These are phyloP conservation scores for Eupsilia transversa DNA, from an alignment of 2,888 invertebrate genomes.

Conservation along the genomic window DNA sequence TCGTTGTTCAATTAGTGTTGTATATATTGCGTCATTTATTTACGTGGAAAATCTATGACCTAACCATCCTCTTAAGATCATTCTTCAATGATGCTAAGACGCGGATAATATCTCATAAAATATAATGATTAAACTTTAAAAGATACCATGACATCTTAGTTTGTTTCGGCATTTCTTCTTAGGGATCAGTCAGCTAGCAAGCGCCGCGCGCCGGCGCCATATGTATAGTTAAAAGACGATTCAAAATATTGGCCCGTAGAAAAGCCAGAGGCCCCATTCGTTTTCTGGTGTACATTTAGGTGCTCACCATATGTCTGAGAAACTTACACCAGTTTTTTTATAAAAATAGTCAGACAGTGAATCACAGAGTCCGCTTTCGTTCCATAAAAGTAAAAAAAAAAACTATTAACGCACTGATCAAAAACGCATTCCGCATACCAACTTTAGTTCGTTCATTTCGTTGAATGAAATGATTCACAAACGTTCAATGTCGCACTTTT, in stretches of 20 bases:
- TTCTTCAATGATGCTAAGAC: neutral
- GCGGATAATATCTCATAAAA: too few relatives aligned
- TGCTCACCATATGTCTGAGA: slow-evolving; percentile 8
- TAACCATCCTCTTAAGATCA: neutral
- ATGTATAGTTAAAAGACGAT: too few relatives aligned
- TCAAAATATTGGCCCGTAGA: too few relatives aligned
- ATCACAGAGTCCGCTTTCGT: slow-evolving; percentile 52
- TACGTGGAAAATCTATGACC: neutral
- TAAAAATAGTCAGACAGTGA: slow-evolving; percentile 58
- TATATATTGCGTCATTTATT: neutral
- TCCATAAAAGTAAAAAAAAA: slow-evolving; percentile 35
- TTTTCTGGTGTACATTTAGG: neutral
- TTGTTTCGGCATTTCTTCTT: too few relatives aligned
- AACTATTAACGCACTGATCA: slow-evolving; percentile 57
- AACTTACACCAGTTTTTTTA: slow-evolving; percentile 20
- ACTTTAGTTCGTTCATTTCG: slow-evolving; percentile 55
- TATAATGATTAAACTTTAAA: too few relatives aligned
- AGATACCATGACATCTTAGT: too few relatives aligned
- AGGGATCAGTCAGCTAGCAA: too few relatives aligned
- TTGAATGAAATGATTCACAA: slow-evolving; percentile 72
- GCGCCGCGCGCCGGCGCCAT: too few relatives aligned
- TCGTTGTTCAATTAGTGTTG: neutral
- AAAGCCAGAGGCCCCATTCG: neutral
- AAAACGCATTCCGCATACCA: slow-evolving; percentile 60
- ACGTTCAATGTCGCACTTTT: slow-evolving; percentile 69